Evolutionary conservation across 1,140 invertebrate species (phyloP), one percentile per base, ranked within the genome.

Genomic region (Mya arenaria): DNA sequence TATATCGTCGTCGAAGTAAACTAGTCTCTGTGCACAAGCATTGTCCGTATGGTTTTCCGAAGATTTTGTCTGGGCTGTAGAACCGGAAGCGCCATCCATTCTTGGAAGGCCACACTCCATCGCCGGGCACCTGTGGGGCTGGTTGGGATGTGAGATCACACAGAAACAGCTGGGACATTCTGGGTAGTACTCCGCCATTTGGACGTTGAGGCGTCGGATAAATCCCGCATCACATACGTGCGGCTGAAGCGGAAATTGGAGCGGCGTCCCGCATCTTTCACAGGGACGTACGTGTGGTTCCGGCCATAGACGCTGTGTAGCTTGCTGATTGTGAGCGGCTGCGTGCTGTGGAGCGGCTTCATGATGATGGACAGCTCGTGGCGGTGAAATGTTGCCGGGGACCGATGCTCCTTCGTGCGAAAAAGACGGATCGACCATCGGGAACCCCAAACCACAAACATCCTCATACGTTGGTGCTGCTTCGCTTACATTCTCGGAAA

Each of bases 71-170:
- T n/a, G n/a, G n/a, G n/a, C n/a, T n/a, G n/a, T n/a, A n/a, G n/a
- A n/a, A n/a, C n/a, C n/a, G n/a, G n/a, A n/a, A n/a, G n/a, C n/a
- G n/a, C n/a, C n/a, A n/a, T n/a, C n/a, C n/a, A n/a, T n/a, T n/a
- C n/a, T n/a, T n/a, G n/a, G n/a, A n/a, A n/a, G n/a, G n/a, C n/a
- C n/a, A n/a, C n/a, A n/a, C n/a, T n/a, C n/a, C n/a, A 56, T n/a
- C 15, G 37, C 73, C 32, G 73, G 73, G 30, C 73, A 75, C 34
- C 73, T 75, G 73, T 75, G 73, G 25, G 73, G 73, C 30, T 75
- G 73, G 63, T 41, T 32, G 1, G 58, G 73, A 34, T 75, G 73
- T 17, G 30, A 37, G n/a, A 75, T 36, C 25, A 75, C 73, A 65
- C 73, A 75, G 25, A 30, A 75, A 75, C 73, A 75, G 8, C 36